Evolutionary conservation across 2,888 invertebrate species (phyloP).

Genomic region (Eupithecia subfuscata): DNA sequence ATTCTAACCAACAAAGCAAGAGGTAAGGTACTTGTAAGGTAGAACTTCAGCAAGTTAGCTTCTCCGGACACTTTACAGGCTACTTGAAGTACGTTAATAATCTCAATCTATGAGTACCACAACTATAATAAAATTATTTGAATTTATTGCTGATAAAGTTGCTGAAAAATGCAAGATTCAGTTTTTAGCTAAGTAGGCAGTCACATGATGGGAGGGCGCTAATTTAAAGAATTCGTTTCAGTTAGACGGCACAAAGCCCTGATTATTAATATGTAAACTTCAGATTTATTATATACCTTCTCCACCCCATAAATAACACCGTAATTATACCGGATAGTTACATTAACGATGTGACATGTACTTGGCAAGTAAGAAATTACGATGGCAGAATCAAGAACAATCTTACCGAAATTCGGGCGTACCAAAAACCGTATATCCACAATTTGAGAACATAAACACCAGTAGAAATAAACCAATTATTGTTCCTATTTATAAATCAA

Average conservation of each 20-base stretch:
- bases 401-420: conserved; percentile 59
- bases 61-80: neutral
- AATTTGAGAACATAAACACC: conserved; percentile 63
- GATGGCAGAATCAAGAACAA: conserved; percentile 60
- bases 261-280: neutral
- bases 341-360: conserved; percentile 54
- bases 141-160: neutral
- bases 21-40: neutral
- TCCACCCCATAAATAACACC: conserved; percentile 11
- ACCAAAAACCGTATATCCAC: conserved; percentile 52
- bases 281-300: neutral
- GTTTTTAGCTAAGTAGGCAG: neutral
- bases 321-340: conserved; percentile 31
- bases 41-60: neutral
- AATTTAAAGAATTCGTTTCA: neutral
- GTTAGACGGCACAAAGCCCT: neutral
- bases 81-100: neutral
- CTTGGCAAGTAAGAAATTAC: conserved; percentile 49
- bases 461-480: conserved; percentile 50
- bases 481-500: conserved; percentile 48
- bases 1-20: neutral
- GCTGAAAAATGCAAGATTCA: neutral
- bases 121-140: neutral
- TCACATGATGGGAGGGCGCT: conserved; percentile 4
- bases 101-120: neutral